Evolutionary conservation across 2,797 vertebrate species (phyloP), one percentile per base, ranked within the genome.

Genomic region (Argentina silus): DNA sequence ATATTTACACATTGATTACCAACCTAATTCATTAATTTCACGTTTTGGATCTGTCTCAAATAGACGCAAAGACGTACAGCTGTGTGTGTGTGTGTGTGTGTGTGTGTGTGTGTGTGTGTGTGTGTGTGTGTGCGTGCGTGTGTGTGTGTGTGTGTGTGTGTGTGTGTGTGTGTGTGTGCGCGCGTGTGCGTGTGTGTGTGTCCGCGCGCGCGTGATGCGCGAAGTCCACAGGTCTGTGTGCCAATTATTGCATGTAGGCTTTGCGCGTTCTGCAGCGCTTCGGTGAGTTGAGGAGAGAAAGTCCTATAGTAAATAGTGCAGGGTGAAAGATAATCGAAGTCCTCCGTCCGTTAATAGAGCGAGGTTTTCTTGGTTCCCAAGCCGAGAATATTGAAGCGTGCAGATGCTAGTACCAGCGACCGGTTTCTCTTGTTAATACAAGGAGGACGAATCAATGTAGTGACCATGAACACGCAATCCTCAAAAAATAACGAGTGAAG

Each of bases 141-240:
- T 15, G 77, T n/a, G 48, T 68, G 5, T 43, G 63, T 66, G 82
- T 51, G 88, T 74, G 78, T 48, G 70, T 51, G 11, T 6, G 42
- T 11, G 21, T 21, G 48, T 53, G 47, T 21, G 48, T 8, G 10
- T 21, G 47, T 9, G 9, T 1, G 4, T 1, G 12, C 1, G 43
- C 42, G 45, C 21, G 67, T 10, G 61, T 53, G 72, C 12, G 42
- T 62, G 36, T 43, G 76, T 75, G 80, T 61, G 27, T 17, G 60
- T n/a, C 14, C 42, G 70, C 53, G 43, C 51, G 63, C 45, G 47
- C 48, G 36, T 50, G 73, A 50, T 62, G 19, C 44, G 50, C 11
- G 65, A 51, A 57, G 72, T 80, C 68, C 59, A 72, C 74, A 76
- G 80, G 63, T 75, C 74, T n/a, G 9, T 48, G 44, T 75, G 70